Conservation (phyloP, 2,113 vertebrate species). For the Columba livia region DNA sequence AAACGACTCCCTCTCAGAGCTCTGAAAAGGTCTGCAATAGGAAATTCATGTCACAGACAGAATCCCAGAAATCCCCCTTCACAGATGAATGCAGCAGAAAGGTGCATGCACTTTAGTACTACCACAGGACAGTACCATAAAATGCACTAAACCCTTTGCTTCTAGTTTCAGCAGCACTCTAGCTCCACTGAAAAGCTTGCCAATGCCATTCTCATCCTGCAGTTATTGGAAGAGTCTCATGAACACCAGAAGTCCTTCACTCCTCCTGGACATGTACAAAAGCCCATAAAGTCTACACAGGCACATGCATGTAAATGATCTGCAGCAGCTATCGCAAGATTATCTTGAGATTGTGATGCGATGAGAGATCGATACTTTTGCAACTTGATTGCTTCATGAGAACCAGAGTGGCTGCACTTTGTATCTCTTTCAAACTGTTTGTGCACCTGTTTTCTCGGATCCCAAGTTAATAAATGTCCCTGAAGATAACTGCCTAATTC, state of each 20-base stretch:
- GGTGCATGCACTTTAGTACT: neutral
- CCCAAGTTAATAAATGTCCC: neutral
- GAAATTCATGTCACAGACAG: neutral
- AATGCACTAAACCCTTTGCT: neutral
- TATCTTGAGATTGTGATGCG: neutral
- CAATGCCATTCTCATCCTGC: neutral
- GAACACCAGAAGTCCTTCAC: neutral
- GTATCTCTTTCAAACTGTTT: neutral
- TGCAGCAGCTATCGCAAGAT: neutral
- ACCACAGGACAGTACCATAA: neutral
- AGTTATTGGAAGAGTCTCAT: neutral
- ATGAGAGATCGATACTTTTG: neutral
- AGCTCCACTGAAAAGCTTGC: neutral
- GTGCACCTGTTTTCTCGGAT: neutral
- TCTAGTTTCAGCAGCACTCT: neutral
- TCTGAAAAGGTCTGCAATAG: neutral
- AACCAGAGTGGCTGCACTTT: neutral
- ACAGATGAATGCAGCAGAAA: accelerated
- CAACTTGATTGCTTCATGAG: neutral
- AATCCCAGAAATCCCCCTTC: neutral
- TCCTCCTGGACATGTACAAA: neutral
- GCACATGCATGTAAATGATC: neutral
- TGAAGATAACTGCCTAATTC: neutral
- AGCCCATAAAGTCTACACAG: neutral
- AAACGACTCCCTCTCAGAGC: neutral